A percentile compares a stretch with the other conserved stretches of the same genome.
These are phyloP conservation scores for Arrhamphus sclerolepis DNA, from an alignment of 2,797 vertebrate genomes.

Conservation along the genomic window DNA sequence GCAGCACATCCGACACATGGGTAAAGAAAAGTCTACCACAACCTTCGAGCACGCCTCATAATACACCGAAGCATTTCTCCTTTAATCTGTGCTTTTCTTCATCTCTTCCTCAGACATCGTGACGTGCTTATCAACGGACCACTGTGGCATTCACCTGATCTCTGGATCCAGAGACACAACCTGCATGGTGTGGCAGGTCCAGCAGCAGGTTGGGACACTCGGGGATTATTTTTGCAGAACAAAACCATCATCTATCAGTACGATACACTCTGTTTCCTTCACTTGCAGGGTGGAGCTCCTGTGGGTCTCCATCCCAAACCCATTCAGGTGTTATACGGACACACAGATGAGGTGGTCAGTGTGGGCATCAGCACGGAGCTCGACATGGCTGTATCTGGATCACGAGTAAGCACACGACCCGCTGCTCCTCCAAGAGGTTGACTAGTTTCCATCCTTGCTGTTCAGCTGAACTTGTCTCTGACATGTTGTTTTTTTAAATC, in stretches of 20 bases:
- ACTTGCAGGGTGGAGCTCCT: constrained; percentile 86
- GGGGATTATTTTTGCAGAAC: too few species aligned
- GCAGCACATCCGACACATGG: constrained; percentile 94
- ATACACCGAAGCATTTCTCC: too few species aligned
- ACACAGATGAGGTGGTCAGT: constrained; percentile 90
- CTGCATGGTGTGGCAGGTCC: constrained; percentile 97
- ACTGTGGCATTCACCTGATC: constrained; percentile 94
- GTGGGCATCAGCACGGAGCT: constrained; percentile 94
- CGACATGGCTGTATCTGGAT: constrained; percentile 95
- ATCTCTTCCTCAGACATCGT: constrained; percentile 84
- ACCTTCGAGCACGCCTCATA: too few species aligned
- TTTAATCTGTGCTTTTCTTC: neutral
- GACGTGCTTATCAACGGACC: constrained; percentile 93
- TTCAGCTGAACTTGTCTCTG: too few species aligned
- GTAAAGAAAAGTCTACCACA: constrained; percentile 66
- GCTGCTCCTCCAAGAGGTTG: neutral
- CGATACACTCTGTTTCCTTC: neutral
- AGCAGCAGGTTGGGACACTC: constrained; percentile 84
- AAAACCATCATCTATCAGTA: neutral
- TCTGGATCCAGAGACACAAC: constrained; percentile 95
- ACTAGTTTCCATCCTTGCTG: too few species aligned
- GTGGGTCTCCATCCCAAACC: constrained; percentile 90
- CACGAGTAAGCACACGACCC: constrained; percentile 84
- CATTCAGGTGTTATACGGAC: constrained; percentile 93
- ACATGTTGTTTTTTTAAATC: too few species aligned